phyloP scores from a whole-genome alignment of 2,113 vertebrate genomes.

The Trematomus loennbergii region DNA sequence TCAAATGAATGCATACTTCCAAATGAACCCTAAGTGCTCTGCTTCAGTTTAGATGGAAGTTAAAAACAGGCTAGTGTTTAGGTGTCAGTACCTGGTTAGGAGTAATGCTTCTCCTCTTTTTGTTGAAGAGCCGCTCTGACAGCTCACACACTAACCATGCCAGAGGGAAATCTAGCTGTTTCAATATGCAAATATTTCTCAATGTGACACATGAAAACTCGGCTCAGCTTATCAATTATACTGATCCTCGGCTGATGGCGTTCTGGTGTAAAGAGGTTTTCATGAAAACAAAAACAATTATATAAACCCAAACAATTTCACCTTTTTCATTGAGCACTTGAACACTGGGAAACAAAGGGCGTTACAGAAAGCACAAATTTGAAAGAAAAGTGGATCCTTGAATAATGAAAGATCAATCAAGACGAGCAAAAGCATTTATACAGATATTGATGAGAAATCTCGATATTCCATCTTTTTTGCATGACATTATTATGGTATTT shows the following conservation, averaged over 20 bases:
- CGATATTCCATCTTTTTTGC: no score
- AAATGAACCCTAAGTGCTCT: conserved; percentile 5
- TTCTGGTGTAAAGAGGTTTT: conserved; percentile 30
- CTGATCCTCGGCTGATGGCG: conserved; percentile 57
- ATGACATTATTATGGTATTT: no score
- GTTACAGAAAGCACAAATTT: no score
- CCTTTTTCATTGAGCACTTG: background rate
- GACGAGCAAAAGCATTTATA: background rate
- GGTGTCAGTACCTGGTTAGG: conserved; percentile 42
- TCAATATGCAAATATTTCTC: conserved; percentile 63
- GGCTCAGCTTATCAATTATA: conserved; percentile 48
- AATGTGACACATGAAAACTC: conserved; percentile 50
- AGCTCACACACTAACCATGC: conserved; percentile 55
- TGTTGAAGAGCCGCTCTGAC: conserved; percentile 26
- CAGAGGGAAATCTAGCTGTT: conserved; percentile 59
- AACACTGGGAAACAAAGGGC: no score
- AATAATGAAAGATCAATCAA: background rate
- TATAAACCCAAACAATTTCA: conserved; percentile 21
- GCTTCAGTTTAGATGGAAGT: background rate
- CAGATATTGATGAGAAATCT: no score
- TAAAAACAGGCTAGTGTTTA: conserved; percentile 15
- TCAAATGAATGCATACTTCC: conserved; percentile 8
- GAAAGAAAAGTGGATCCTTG: background rate
- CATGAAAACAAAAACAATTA: conserved; percentile 5
- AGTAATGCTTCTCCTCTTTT: conserved; percentile 40